Conservation (phyloP, 2,113 vertebrate genomes). For the Gobio gobio region DNA sequence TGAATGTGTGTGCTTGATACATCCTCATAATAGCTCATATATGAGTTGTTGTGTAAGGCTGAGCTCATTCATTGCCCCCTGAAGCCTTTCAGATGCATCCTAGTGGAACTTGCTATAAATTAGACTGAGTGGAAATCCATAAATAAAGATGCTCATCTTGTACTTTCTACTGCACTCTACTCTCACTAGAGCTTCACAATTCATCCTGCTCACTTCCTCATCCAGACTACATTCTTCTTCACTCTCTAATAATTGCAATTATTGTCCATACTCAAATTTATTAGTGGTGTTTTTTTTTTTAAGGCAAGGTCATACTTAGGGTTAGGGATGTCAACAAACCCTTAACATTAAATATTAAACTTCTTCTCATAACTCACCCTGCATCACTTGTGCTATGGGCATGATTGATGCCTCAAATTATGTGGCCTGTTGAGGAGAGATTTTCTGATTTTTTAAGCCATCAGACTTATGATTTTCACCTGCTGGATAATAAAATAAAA, state of each 20-base stretch:
- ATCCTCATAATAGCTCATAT: slow-evolving; percentile 3
- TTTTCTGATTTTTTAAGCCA: too few species aligned
- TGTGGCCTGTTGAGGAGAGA: too few species aligned
- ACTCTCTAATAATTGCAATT: neutral
- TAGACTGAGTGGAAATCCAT: slow-evolving; percentile 24
- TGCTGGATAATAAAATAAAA: too few species aligned
- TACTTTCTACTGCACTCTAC: slow-evolving; percentile 3
- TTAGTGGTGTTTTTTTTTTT: neutral
- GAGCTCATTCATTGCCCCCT: slow-evolving; percentile 16
- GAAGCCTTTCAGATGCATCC: slow-evolving; percentile 21
- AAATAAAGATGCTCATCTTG: slow-evolving; percentile 30
- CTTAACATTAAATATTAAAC: neutral
- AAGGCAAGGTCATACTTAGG: neutral
- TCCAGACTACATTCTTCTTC: neutral
- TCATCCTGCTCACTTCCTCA: neutral
- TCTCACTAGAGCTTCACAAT: slow-evolving; percentile 8
- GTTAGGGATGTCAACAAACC: neutral
- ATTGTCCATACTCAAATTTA: neutral
- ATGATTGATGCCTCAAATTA: neutral
- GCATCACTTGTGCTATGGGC: neutral
- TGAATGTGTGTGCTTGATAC: neutral
- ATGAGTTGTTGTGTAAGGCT: slow-evolving; percentile 7
- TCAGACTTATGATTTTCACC: too few species aligned
- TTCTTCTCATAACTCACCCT: neutral
- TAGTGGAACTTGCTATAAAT: slow-evolving; percentile 22